Base-by-base conservation (phyloP, 2,888 invertebrate species). In the Mayetiola destructor region DNA sequence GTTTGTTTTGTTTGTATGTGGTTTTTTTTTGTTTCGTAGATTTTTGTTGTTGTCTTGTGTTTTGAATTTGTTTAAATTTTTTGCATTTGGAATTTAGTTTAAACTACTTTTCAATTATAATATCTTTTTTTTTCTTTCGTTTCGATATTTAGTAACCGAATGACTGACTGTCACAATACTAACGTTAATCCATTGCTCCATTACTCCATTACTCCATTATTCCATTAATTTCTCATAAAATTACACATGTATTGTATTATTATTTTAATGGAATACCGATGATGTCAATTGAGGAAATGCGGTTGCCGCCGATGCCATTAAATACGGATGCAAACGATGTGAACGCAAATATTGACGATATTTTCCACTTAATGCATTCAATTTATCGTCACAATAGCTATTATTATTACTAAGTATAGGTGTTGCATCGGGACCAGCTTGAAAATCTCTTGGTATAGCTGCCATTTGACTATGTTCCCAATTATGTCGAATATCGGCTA, bases 211-310 rank as follows among this genome's bases (percentile, higher is more conserved):
- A n/a, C n/a, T n/a, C n/a, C n/a, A n/a, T n/a, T n/a, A n/a, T n/a
- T 12, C 12, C 35, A 12, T 35, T 12, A 55, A 37, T 40, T 32
- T 29, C 16, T 14, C 57, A 35, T 32, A 53, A 60, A 18, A 10
- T 35, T 55, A 70, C 77, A 78, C 77, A 78, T 76, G 78, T 77
- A 68, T 78, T 78, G 65, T 78, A 78, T 70, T 78, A 78, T n/a
- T n/a, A n/a, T 74, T 72, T 66, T 29, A 36, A 3, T 35, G 56
- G 30, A 56, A 56, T 18, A 67, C 64, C 56, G 66, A 66, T 52
- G 69, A 65, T 32, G 67, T 64, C 9, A 65, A 64, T 64, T 76
- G 74, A 54, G 76, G 75, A 61, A 76, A 76, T 60, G 75, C 72
- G 59, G 76, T 73, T 58, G 72, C 73, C 63, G 73, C 71, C 57